Evolutionary conservation across 30 jellyfish, hydroid and myxozoan genomes (phyloP).

Genomic region (Catostylus mosaicus): DNA sequence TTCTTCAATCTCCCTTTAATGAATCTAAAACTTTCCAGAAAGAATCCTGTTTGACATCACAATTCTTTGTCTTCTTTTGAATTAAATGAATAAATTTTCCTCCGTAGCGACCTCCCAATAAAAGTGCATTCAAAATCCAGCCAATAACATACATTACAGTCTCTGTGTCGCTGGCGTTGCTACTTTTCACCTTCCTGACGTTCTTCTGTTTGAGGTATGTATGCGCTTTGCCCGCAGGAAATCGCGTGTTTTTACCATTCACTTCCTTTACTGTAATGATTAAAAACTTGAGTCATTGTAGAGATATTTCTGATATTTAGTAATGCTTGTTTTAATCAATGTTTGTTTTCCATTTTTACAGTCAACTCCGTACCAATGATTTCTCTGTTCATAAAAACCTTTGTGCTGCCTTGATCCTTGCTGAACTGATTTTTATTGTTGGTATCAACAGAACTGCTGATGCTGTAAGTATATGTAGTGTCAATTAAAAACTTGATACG

Average conservation of each 20-base stretch:
- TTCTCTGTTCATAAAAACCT: conserved; percentile 90
- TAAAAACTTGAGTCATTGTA: too few species aligned
- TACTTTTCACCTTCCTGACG: conserved; percentile 79
- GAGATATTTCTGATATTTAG: too few species aligned
- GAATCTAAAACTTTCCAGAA: too few species aligned
- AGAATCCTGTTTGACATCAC: too few species aligned
- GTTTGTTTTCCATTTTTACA: conserved; percentile 4
- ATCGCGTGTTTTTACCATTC: too few species aligned
- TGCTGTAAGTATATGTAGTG: conserved; percentile 34
- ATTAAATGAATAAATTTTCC: too few species aligned
- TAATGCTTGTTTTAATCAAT: neutral
- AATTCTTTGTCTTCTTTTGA: too few species aligned
- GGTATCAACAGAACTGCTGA: conserved; percentile 82
- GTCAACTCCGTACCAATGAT: conserved; percentile 93
- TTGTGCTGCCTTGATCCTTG: conserved; percentile 76
- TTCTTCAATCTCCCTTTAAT: neutral
- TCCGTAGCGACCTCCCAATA: conserved; percentile 53
- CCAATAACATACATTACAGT: conserved; percentile 77
- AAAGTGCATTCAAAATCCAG: conserved; percentile 73
- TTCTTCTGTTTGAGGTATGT: conserved; percentile 87
- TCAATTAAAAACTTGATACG: too few species aligned
- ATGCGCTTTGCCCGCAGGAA: too few species aligned
- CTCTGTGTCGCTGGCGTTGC: conserved; percentile 77
- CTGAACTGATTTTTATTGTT: conserved; percentile 72
- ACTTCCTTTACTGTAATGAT: too few species aligned